Percentiles rank a stretch among this genome's conserved stretches.
Conservation (phyloP, 2,888 invertebrate species). For the Philereme vetulata region DNA sequence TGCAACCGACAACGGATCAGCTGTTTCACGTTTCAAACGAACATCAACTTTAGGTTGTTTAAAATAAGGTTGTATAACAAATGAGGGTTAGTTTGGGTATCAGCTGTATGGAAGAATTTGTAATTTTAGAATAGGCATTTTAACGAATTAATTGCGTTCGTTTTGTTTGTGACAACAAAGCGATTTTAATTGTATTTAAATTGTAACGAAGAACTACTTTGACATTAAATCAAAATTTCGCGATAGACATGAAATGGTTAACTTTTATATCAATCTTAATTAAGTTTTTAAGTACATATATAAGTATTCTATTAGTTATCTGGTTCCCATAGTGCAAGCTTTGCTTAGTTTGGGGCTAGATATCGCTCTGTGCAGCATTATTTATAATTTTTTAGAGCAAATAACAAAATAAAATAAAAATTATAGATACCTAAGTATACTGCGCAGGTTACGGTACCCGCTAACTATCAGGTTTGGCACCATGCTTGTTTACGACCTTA, state of each 20-base stretch:
- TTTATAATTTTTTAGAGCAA: no score
- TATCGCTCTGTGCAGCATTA: no score
- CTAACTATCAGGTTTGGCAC: no score
- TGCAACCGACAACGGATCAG: conserved; percentile 17
- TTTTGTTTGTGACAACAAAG: conserved; percentile 28
- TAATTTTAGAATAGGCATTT: conserved; percentile 27
- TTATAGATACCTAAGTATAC: no score
- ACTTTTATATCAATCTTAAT: no score
- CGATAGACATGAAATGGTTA: not conserved
- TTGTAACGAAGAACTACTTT: not conserved
- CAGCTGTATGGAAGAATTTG: conserved; percentile 39
- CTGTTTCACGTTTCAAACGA: conserved; percentile 14
- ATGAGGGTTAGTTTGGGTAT: conserved; percentile 30
- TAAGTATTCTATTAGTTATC: no score
- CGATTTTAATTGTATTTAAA: not conserved
- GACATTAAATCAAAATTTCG: not conserved
- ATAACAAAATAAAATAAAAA: no score
- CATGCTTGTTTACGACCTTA: no score
- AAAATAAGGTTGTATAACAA: not conserved
- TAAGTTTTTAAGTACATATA: no score
- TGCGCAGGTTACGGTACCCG: no score
- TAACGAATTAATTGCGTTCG: conserved; percentile 36
- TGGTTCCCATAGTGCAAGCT: no score
- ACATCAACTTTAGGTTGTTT: not conserved
- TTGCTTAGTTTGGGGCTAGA: no score